Conservation (phyloP, 2,113 vertebrate genomes). For the Dromaius novaehollandiae region DNA sequence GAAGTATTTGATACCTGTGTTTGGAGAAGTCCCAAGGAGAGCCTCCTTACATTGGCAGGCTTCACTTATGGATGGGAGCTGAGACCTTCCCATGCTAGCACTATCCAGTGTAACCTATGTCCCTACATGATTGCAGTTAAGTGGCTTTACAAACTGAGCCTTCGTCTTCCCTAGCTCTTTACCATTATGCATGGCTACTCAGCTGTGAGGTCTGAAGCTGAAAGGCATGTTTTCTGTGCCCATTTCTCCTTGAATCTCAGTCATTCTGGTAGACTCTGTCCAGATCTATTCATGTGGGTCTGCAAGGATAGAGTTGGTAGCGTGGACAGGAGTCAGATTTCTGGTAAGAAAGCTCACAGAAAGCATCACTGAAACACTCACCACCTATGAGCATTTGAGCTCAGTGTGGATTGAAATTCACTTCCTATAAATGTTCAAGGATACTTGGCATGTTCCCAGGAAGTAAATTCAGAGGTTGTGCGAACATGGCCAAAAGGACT, state of each 20-base stretch:
- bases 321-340: not conserved
- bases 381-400: not conserved
- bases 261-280: not conserved
- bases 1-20: not conserved
- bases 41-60: not conserved
- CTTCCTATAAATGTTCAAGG: not conserved
- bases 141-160: not conserved
- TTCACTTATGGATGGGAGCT: not conserved
- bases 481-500: not conserved
- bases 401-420: not conserved
- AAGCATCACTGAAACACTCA: not conserved
- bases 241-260: not conserved
- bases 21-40: not conserved
- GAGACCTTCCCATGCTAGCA: not conserved
- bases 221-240: not conserved
- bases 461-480: not conserved
- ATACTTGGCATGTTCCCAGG: not conserved
- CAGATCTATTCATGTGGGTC: not conserved
- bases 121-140: not conserved
- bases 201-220: not conserved
- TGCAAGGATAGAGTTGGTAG: not conserved
- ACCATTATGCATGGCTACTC: not conserved
- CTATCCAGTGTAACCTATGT: not conserved
- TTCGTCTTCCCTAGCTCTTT: not conserved
- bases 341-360: not conserved